Base-by-base conservation (phyloP, 2,113 vertebrate species). In the Nettapus auritus region DNA sequence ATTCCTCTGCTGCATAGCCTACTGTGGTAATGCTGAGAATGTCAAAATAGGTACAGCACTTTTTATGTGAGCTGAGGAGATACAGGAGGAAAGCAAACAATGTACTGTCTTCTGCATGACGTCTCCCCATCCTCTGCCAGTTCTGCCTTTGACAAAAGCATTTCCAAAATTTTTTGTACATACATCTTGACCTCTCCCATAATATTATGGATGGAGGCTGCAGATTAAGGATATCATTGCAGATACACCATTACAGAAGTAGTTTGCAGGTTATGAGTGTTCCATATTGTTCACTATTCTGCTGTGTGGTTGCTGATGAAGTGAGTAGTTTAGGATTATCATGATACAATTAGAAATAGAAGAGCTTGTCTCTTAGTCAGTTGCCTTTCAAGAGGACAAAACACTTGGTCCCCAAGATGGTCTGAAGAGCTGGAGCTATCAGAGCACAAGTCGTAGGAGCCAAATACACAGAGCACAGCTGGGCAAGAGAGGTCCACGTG, bases 51-150 rank as follows among this genome's bases (percentile, higher is more conserved):
- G 19, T 84, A 10, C 36, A 84, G 10, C 4, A 28, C 22, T 70
- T 64, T 20, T 56, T 53, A 25, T 1, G 0, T 0, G 1, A 44
- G 23, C 22, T 64, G n/a, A 5, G n/a, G 20, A 86, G 64, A 53
- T 19, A 73, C 8, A 69, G 44, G 38, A 55, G 21, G 20, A 4
- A 48, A 48, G 46, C 3, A 22, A 36, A 19, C 15, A 46, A 6
- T 5, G 4, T 34, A 15, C 40, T 23, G 3, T 11, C 69, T 69
- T 2, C 26, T 40, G 46, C 53, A 23, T 9, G 25, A 69, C 8
- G 29, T 42, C 21, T 76, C 42, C 26, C 42, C 20, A 9, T n/a
- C 36, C 25, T 84, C 74, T 75, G 13, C 20, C 18, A 34, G n/a
- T n/a, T 42, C 42, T 2, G 2, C 4, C 50, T 74, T 81, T 78